Evolutionary conservation across 1,140 invertebrate species (phyloP).

Genomic region (Hylyphantes graminicola): DNA sequence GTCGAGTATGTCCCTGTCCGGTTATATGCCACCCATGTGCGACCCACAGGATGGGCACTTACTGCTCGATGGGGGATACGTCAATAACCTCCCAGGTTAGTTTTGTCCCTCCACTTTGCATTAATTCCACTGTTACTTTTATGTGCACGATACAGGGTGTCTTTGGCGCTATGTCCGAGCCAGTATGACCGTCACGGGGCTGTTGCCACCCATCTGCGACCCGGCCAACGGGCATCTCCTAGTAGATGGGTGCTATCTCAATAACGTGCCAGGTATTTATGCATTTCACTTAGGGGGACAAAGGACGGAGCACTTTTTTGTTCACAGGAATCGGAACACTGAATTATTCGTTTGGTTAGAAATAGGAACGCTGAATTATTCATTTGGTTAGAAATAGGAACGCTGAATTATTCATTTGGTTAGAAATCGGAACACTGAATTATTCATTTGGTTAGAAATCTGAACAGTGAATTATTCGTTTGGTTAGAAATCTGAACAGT

Average conservation of each 20-base stretch:
- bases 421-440: too few relatives aligned
- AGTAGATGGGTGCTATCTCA: conserved; percentile 96
- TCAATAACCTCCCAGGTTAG: conserved; percentile 98
- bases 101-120: conserved; percentile 18
- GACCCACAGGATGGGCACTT: conserved; percentile 98
- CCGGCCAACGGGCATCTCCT: conserved; percentile 93
- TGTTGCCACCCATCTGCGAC: conserved; percentile 96
- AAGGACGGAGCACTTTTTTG: neutral
- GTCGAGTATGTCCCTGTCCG: conserved; percentile 98
- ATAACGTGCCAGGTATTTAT: conserved; percentile 93
- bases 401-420: too few relatives aligned
- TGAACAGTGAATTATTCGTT: too few relatives aligned
- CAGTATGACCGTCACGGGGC: conserved; percentile 96
- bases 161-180: conserved; percentile 95
- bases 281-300: neutral
- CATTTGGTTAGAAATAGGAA: too few relatives aligned
- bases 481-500: too few relatives aligned
- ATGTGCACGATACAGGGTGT: conserved; percentile 73
- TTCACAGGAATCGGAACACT: too few relatives aligned
- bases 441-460: too few relatives aligned
- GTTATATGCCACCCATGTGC: conserved; percentile 98
- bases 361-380: too few relatives aligned
- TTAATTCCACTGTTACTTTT: conserved; percentile 23
- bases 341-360: too few relatives aligned
- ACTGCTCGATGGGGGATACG: conserved; percentile 99